phyloP scores from a whole-genome alignment of 2,888 invertebrate genomes.

The Tetropium fuscum region DNA sequence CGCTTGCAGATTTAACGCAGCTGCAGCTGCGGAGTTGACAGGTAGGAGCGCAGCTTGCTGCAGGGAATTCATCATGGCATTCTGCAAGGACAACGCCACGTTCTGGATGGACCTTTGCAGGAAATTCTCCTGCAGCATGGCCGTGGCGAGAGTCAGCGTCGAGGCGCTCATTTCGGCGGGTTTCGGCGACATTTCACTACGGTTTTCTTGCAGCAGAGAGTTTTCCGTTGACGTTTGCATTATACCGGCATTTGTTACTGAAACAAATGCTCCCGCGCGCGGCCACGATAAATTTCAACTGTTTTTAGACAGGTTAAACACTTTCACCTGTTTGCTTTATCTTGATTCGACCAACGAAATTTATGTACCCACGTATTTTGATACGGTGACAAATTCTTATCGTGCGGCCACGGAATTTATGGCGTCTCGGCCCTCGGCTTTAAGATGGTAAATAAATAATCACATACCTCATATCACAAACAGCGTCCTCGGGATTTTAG shows the following conservation, averaged over 20 bases:
- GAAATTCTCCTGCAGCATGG: constrained; percentile 75
- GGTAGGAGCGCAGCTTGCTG: constrained; percentile 87
- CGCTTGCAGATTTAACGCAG: constrained; percentile 87
- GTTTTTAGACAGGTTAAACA: constrained; percentile 26
- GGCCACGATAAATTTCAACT: constrained; percentile 19
- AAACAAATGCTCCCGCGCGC: constrained; percentile 6
- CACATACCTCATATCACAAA: constrained; percentile 26
- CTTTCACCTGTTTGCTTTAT: constrained; percentile 25
- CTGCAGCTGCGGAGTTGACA: constrained; percentile 85
- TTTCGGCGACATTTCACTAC: constrained; percentile 42
- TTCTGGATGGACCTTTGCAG: constrained; percentile 73
- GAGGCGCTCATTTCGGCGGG: constrained; percentile 40
- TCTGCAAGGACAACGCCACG: constrained; percentile 85
- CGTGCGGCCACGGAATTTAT: constrained; percentile 18
- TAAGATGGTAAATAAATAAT: constrained; percentile 19
- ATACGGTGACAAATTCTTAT: constrained; percentile 28
- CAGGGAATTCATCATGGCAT: constrained; percentile 85
- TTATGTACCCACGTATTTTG: constrained; percentile 24
- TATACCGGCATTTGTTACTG: constrained; percentile 27
- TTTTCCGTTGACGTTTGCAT: constrained; percentile 45
- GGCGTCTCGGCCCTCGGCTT: constrained; percentile 4
- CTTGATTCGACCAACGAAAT: constrained; percentile 19
- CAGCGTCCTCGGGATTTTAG: too few relatives aligned
- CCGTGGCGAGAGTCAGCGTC: constrained; percentile 65
- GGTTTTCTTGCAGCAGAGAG: constrained; percentile 20